These are phyloP conservation scores for Ormyrus rosae DNA, from an alignment of 2,888 invertebrate genomes.

Conservation along the genomic window DNA sequence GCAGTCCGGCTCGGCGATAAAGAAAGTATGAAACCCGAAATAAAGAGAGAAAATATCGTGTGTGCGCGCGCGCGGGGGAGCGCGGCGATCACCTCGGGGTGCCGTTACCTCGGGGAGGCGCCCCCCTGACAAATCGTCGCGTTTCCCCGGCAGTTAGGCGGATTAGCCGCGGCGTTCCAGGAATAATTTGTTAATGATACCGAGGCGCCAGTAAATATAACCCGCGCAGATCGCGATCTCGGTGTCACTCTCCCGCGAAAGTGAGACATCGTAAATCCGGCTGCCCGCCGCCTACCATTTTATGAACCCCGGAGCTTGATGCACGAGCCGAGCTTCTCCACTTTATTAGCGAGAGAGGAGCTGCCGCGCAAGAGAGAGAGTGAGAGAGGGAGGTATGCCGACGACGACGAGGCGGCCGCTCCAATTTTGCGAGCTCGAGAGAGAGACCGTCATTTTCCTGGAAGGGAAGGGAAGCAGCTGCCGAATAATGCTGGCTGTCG, in stretches of 20 bases:
- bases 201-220: constrained; percentile 62
- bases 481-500: no score
- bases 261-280: constrained; percentile 58
- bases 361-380: background rate
- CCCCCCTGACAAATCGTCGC: constrained; percentile 58
- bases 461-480: no score
- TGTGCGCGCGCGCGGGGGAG: background rate
- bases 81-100: constrained; percentile 36
- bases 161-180: constrained; percentile 55
- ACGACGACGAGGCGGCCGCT: no score
- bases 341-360: constrained; percentile 34
- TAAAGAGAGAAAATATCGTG: background rate
- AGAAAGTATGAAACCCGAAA: background rate
- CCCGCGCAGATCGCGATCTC: constrained; percentile 5
- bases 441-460: no score
- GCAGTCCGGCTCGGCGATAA: no score
- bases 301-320: constrained; percentile 42
- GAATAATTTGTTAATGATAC: constrained; percentile 68
- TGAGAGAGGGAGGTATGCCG: background rate
- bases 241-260: constrained; percentile 46
- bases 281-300: background rate
- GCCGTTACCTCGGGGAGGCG: constrained; percentile 13
- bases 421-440: no score
- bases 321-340: constrained; percentile 49
- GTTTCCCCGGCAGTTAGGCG: constrained; percentile 29